Evolutionary conservation across 2,797 vertebrate species (phyloP).

Genomic region (Rhinella marina): DNA sequence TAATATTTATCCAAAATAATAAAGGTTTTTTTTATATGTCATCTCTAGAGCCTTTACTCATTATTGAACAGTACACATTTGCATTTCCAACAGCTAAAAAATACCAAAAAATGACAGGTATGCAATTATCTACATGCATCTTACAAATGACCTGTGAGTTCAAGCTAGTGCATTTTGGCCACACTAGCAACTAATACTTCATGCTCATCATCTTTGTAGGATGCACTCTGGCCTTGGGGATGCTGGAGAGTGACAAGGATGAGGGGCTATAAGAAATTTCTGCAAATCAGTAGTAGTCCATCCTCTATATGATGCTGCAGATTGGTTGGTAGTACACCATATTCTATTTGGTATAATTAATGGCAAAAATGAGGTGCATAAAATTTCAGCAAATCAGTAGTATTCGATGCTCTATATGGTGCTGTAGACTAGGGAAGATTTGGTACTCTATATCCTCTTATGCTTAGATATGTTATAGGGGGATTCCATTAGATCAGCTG

Average conservation of each 20-base stretch:
- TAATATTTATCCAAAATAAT: background rate
- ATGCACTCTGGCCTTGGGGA: background rate
- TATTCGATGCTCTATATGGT: no score
- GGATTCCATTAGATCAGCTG: background rate
- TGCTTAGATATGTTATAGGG: background rate
- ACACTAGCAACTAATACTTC: background rate
- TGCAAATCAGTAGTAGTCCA: no score
- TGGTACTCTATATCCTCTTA: no score
- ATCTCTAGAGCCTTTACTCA: background rate
- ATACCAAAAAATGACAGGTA: background rate
- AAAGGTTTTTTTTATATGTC: background rate
- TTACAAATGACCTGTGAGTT: background rate
- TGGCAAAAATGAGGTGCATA: no score
- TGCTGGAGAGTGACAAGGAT: no score
- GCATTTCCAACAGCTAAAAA: background rate
- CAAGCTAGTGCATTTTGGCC: background rate
- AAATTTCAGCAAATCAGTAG: no score
- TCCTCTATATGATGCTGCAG: no score
- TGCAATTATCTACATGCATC: background rate
- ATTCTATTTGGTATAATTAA: no score
- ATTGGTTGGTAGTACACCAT: no score
- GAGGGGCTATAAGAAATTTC: no score
- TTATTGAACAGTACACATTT: background rate
- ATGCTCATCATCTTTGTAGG: background rate
- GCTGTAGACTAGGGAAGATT: no score